A percentile compares a stretch with the other conserved stretches of the same genome.
Evolutionary conservation across 2,113 vertebrate genomes (phyloP).

Genomic region (Macroglossus sobrinus): DNA sequence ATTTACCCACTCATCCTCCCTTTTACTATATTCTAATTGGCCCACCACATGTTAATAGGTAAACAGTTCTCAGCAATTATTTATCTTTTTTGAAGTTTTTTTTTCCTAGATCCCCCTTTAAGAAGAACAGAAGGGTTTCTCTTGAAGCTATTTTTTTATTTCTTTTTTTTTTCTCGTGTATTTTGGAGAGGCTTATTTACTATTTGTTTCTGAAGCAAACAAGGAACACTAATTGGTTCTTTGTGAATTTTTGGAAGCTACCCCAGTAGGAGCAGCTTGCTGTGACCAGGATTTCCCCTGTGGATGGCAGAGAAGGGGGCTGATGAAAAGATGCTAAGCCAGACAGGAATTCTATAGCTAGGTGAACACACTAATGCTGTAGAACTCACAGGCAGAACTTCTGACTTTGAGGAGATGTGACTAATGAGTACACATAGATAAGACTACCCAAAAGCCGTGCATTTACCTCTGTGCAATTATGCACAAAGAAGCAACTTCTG

Average conservation of each 20-base stretch:
- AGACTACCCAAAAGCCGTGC: not conserved
- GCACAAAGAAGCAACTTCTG: not conserved
- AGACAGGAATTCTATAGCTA: not conserved
- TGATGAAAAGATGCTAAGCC: not conserved
- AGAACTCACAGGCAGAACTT: not conserved
- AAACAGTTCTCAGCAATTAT: not conserved
- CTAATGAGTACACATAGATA: not conserved
- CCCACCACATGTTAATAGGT: not conserved
- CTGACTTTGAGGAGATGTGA: not conserved
- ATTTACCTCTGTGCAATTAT: not conserved
- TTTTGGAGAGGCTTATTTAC: not conserved
- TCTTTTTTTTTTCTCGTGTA: not conserved
- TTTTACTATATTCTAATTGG: not conserved
- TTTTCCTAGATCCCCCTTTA: not conserved
- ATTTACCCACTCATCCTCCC: not conserved
- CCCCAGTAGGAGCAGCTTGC: not conserved
- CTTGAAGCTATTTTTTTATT: constrained; percentile 35
- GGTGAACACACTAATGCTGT: not conserved
- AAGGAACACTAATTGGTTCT: constrained; percentile 39
- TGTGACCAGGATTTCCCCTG: constrained; percentile 16
- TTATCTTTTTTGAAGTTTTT: constrained; percentile 7
- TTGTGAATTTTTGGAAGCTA: constrained; percentile 52
- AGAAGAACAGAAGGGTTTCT: not conserved
- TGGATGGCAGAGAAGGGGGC: not conserved
- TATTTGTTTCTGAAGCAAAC: constrained; percentile 41